phyloP scores from a whole-genome alignment of 2,888 invertebrate species.

The Andrena camellia region DNA sequence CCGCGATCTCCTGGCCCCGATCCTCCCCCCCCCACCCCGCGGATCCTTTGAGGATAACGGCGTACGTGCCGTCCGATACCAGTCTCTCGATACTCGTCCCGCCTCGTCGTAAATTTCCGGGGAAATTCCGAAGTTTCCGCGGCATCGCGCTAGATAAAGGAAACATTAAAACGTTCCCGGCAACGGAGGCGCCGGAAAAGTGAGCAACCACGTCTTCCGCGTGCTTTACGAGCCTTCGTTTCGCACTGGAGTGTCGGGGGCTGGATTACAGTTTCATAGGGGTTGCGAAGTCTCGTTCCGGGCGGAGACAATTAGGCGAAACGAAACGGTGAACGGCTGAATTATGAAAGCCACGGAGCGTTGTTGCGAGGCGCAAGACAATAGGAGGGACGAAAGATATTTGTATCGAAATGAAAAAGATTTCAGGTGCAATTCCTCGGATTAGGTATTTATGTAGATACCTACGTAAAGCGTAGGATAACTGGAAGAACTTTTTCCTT shows the following conservation, averaged over 20 bases:
- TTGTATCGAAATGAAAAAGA: neutral
- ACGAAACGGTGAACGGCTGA: neutral
- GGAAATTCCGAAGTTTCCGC: conserved; percentile 30
- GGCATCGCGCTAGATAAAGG: conserved; percentile 28
- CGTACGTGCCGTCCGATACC: neutral
- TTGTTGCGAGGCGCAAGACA: neutral
- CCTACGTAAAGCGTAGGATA: too few species aligned
- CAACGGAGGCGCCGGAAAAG: conserved; percentile 8
- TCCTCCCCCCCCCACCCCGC: neutral
- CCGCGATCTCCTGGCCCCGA: conserved; percentile 24
- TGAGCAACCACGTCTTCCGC: neutral
- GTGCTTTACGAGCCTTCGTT: conserved; percentile 22
- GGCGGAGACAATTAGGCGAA: conserved; percentile 22
- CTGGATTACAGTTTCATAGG: conserved; percentile 37
- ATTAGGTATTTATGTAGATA: too few species aligned
- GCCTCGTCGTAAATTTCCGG: conserved; percentile 24
- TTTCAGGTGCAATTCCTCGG: too few species aligned
- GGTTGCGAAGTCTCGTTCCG: conserved; percentile 5
- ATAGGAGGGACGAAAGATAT: neutral
- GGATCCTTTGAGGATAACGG: conserved; percentile 33
- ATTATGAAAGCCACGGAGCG: conserved; percentile 13
- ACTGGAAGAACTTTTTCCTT: neutral
- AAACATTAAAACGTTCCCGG: conserved; percentile 24
- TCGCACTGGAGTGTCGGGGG: neutral
- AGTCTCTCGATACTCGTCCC: neutral